These are phyloP conservation scores for Andrena dorsata DNA, from an alignment of 2,888 invertebrate genomes.

Conservation along the genomic window DNA sequence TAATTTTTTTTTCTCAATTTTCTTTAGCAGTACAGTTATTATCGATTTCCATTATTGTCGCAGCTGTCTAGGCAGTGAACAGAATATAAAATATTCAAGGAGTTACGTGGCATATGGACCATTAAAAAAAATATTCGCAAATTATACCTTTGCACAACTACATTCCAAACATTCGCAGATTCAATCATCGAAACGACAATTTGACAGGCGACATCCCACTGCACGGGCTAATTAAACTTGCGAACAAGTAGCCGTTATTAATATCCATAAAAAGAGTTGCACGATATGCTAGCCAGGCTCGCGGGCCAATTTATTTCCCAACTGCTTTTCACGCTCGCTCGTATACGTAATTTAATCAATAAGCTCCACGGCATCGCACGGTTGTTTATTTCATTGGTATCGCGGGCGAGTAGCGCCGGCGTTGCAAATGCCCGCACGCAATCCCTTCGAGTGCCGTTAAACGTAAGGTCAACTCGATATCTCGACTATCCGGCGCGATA, in stretches of 20 bases:
- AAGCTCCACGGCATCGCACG: constrained; percentile 30
- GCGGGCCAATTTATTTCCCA: constrained; percentile 20
- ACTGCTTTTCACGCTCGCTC: constrained; percentile 15
- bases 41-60: too few relatives aligned
- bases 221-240: constrained; percentile 1
- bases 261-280: constrained; percentile 12
- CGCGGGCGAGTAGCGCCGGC: constrained; percentile 19
- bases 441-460: constrained; percentile 43
- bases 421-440: constrained; percentile 32
- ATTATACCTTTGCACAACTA: background rate
- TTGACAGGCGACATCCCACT: background rate
- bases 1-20: too few relatives aligned
- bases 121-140: background rate
- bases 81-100: too few relatives aligned
- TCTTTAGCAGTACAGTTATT: too few relatives aligned
- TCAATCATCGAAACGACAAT: background rate
- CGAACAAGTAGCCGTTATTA: constrained; percentile 17
- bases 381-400: constrained; percentile 47
- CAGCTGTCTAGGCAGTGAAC: too few relatives aligned
- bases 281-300: background rate
- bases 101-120: background rate
- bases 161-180: background rate
- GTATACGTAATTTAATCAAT: constrained; percentile 55
- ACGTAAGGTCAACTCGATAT: constrained; percentile 40
- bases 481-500: background rate